Percentiles rank a stretch among this genome's conserved stretches.
Evolutionary conservation across 2,113 vertebrate genomes (phyloP).

Genomic region (Carassius auratus): DNA sequence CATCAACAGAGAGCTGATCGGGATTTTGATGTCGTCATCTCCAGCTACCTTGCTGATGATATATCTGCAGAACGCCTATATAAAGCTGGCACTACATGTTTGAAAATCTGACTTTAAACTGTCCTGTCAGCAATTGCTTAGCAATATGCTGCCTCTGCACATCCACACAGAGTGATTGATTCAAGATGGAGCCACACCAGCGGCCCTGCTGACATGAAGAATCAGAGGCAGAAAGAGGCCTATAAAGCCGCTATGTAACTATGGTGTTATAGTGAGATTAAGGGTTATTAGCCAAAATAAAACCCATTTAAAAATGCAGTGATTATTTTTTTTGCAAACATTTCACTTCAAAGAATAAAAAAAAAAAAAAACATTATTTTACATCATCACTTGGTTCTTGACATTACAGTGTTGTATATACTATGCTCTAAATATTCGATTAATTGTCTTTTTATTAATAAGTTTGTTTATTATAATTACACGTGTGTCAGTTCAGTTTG

Average conservation of each 20-base stretch:
- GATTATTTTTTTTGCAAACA: not conserved
- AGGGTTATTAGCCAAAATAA: not conserved
- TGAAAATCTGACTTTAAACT: constrained; percentile 44
- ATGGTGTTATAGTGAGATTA: not conserved
- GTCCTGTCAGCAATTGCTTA: constrained; percentile 47
- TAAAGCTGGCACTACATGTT: constrained; percentile 30
- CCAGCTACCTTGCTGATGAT: not conserved
- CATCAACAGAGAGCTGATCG: not conserved
- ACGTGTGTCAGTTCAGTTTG: not conserved
- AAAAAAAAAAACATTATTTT: not conserved
- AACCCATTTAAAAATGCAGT: not conserved
- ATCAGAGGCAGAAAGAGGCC: not conserved
- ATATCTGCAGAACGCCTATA: constrained; percentile 15
- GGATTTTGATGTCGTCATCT: not conserved
- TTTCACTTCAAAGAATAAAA: not conserved
- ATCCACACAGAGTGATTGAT: constrained; percentile 47
- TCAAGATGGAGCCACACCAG: constrained; percentile 13
- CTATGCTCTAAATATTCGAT: not conserved
- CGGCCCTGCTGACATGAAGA: constrained; percentile 43
- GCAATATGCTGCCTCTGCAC: constrained; percentile 38
- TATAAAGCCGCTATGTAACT: not conserved
- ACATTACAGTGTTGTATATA: not conserved
- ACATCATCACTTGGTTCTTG: not conserved
- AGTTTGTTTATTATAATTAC: not conserved
- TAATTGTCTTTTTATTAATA: not conserved